Base-by-base conservation (phyloP, 1,140 invertebrate genomes). In the Sipha flava region DNA sequence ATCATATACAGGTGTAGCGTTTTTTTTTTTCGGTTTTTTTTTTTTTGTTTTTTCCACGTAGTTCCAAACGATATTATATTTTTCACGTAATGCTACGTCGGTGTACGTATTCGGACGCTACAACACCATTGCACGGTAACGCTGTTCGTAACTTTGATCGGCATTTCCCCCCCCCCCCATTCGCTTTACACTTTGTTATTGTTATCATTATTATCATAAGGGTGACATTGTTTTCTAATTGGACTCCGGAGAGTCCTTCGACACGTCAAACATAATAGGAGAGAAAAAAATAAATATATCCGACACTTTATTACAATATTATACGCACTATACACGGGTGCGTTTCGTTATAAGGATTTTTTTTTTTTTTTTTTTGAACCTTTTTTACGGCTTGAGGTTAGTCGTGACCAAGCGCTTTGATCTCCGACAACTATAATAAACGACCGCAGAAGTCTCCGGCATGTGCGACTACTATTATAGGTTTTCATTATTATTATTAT, bases 151-250 rank as follows among this genome's bases (percentile, higher is more conserved):
- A n/a, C n/a, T n/a, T n/a, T n/a, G n/a, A n/a, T n/a, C n/a, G n/a
- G n/a, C n/a, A n/a, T n/a, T n/a, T n/a, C n/a, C n/a, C n/a, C n/a
- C n/a, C n/a, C n/a, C n/a, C n/a, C n/a, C n/a, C n/a, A n/a, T n/a
- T n/a, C n/a, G n/a, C n/a, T 49, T 49, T 49, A n/a, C 6, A 3
- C n/a, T 49, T 49, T n/a, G 5, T 49, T 3, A 1, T n/a, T 3
- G 14, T 2, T 3, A n/a, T n/a, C 16, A n/a, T 10, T n/a, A 62
- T 31, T 62, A 64, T n/a, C n/a, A 68, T 68, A 57, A 77, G 70
- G 73, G 73, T 47, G 52, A 29, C 23, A 59, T 52, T 57, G 73
- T 77, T 57, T 77, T 57, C 34, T 57, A 77, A 77, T 43, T 66
- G 64, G 49, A 16, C 18, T 14, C n/a, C 2, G 47, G 16, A 52